These are phyloP conservation scores for Tanypteryx hageni DNA, from an alignment of 2,888 invertebrate genomes.

Conservation along the genomic window DNA sequence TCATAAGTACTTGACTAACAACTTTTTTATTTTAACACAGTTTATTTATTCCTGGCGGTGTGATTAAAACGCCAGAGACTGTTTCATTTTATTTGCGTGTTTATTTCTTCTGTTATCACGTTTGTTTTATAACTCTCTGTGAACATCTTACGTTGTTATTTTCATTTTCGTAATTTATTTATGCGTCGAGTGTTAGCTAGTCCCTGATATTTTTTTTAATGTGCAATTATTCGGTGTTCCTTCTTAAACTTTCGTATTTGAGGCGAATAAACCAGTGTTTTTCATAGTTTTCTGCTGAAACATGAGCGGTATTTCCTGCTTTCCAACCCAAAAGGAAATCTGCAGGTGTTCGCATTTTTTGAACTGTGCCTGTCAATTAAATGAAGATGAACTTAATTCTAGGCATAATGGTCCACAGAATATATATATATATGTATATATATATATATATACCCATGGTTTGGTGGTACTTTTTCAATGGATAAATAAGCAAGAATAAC, in stretches of 20 bases:
- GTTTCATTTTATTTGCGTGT: neutral
- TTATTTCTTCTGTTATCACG: neutral
- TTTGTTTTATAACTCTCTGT: neutral
- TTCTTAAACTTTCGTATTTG: neutral
- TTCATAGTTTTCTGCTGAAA: neutral
- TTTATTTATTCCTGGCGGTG: no score
- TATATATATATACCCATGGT: no score
- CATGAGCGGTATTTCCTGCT: no score
- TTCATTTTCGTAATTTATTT: neutral
- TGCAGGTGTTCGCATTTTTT: neutral
- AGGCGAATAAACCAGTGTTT: neutral
- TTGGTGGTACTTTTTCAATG: no score
- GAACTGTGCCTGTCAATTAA: neutral
- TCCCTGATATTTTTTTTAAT: neutral
- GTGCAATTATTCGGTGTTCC: neutral
- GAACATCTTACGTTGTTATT: neutral
- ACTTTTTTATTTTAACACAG: no score
- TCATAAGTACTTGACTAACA: no score
- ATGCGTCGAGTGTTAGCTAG: constrained; percentile 29
- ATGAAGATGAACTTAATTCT: no score
- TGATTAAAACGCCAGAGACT: no score
- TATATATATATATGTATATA: no score
- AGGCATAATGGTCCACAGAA: no score
- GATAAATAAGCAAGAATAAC: no score
- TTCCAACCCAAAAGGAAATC: neutral